Evolutionary conservation across 23 tunicate genomes (phyloP).

Genomic region (Halocynthia aurantium): DNA sequence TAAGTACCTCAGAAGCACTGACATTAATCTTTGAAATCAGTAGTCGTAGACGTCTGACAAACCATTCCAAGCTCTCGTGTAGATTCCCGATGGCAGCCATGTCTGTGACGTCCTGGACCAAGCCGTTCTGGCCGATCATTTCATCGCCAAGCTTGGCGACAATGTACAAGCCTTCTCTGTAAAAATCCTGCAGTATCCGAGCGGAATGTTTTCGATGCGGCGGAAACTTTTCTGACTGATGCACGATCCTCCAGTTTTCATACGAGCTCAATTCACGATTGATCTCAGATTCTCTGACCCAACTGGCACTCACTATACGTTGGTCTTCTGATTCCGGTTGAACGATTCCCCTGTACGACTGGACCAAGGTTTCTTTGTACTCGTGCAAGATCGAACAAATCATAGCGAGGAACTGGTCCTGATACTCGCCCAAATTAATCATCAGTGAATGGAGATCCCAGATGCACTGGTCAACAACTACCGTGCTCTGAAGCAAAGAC

Average conservation of each 20-base stretch:
- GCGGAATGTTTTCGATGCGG: conserved; percentile 19
- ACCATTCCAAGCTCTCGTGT: conserved; percentile 98
- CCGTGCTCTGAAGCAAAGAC: conserved; percentile 73
- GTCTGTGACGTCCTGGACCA: conserved; percentile 57
- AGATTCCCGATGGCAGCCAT: conserved; percentile 72
- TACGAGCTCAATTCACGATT: conserved; percentile 29
- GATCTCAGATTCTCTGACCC: conserved; percentile 57
- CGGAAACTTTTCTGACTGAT: conserved; percentile 8
- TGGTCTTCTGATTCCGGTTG: conserved; percentile 80
- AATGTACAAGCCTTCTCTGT: conserved; percentile 55
- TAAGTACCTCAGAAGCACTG: conserved; percentile 31
- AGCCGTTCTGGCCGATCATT: conserved; percentile 7
- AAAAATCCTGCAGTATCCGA: conserved; percentile 13
- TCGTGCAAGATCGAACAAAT: conserved; percentile 80
- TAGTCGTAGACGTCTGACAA: conserved; percentile 39
- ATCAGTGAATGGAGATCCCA: conserved; percentile 77
- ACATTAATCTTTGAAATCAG: conserved; percentile 31
- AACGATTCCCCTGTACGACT: conserved; percentile 77
- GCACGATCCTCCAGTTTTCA: conserved; percentile 65
- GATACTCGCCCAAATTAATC: conserved; percentile 74
- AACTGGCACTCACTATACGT: conserved; percentile 60
- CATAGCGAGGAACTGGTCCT: conserved; percentile 92
- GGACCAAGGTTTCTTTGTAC: conserved; percentile 78
- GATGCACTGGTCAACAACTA: conserved; percentile 87
- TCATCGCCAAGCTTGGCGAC: conserved; percentile 31